Base-by-base conservation (phyloP, 2,888 invertebrate species). In the Cosmia pyralina region DNA sequence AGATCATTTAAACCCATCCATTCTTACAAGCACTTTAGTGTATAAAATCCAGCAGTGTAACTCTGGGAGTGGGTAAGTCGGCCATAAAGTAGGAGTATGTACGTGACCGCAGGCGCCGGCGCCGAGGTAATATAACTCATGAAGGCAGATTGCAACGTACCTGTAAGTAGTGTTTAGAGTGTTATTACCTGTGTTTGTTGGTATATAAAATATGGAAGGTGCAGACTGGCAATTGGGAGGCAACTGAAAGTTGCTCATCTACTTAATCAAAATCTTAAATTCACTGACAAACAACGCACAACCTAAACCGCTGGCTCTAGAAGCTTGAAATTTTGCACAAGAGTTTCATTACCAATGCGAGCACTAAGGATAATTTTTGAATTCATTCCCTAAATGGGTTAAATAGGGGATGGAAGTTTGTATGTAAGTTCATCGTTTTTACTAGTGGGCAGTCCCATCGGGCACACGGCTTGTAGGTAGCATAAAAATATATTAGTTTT, bases 21-120 rank as follows among this genome's bases (percentile, higher is more conserved):
- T 84, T 84, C 67, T 75, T 67, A 82, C 81, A 77, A 84, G 80
- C 75, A 85, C 86, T 85, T 84, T 74, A 75, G 77, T 75, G 60
- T 77, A 86, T 85, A 85, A 85, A 86, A 84, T 82, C 85, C 77
- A 70, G 73, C 62, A 59, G 70, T 50, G 68, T 72, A 63, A 77
- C 60, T 67, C 79, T 63, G 19, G 46, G 53, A 57, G 81, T 53
- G 67, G 74, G 73, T 79, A 86, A 84, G 86, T 72, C 69, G 76
- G 62, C 59, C 64, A 81, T 85, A 85, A 85, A 86, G 57, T 70
- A 70, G 72, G 67, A 67, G 72, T 55, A 53, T 41, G 80, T 77
- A 84, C 85, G 85, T 85, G 85, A 85, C 86, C 74, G 48, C 81
- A 74, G 64, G 64, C 58, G 62, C 63, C 22, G 1, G 28, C 28